phyloP scores from a whole-genome alignment of 53 echinoderm and acorn worm species.

The Echinarachnius parma region DNA sequence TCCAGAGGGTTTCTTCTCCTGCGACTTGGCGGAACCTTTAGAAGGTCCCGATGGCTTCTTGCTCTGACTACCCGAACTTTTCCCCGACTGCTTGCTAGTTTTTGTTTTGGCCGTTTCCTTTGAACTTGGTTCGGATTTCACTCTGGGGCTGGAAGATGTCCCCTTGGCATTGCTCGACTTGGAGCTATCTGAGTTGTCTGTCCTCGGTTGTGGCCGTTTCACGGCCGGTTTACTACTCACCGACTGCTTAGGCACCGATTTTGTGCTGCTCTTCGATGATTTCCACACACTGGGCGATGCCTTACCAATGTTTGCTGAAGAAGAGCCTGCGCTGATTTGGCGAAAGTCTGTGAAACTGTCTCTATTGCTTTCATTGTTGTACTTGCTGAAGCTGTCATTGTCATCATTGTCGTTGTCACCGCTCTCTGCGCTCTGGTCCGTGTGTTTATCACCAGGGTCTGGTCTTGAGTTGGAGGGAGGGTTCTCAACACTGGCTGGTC shows the following conservation, averaged over 20 bases:
- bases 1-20: conserved; percentile 24
- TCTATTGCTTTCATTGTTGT: conserved; percentile 8
- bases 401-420: conserved; percentile 34
- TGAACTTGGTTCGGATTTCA: conserved; percentile 20
- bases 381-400: conserved; percentile 33
- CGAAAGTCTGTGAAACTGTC: conserved; percentile 22
- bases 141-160: neutral
- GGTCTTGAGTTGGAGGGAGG: conserved; percentile 15
- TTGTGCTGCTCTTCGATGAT: conserved; percentile 15
- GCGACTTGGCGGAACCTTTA: conserved; percentile 4
- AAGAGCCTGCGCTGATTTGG: conserved; percentile 12
- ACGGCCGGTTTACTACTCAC: conserved; percentile 24
- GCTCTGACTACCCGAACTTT: conserved; percentile 22
- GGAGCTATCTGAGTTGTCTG: conserved; percentile 13
- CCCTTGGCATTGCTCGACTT: conserved; percentile 5
- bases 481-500: conserved; percentile 19
- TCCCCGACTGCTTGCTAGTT: conserved; percentile 24
- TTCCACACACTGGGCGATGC: conserved; percentile 17
- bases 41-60: conserved; percentile 14
- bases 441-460: conserved; percentile 13
- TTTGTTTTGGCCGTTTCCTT: conserved; percentile 26
- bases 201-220: conserved; percentile 22
- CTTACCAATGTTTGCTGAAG: conserved; percentile 2
- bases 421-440: conserved; percentile 26
- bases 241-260: conserved; percentile 2